These are phyloP conservation scores for Eupithecia dodoneata DNA, from an alignment of 2,888 invertebrate species.

Conservation along the genomic window DNA sequence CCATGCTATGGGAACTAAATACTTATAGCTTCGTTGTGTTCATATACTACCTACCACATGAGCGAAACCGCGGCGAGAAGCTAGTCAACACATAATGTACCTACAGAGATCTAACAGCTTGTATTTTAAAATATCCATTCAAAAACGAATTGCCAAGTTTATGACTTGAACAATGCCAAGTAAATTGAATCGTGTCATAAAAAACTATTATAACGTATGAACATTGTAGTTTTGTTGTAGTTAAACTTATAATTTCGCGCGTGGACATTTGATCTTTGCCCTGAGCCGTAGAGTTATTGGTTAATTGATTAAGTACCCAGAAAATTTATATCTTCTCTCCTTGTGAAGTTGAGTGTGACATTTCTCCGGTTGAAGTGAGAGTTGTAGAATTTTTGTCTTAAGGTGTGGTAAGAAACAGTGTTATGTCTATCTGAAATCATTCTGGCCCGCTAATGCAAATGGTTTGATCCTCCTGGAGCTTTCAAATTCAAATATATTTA, in stretches of 20 bases:
- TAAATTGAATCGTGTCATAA: neutral
- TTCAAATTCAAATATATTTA: no score
- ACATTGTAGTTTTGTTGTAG: neutral
- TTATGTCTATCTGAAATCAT: neutral
- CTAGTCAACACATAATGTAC: neutral
- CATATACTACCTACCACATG: neutral
- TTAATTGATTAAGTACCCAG: neutral
- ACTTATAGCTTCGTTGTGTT: neutral
- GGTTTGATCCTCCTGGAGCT: neutral
- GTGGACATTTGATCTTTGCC: neutral
- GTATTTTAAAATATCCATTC: conserved; percentile 1
- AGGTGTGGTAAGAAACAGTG: neutral
- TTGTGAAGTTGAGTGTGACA: neutral
- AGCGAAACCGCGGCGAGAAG: neutral
- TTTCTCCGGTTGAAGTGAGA: neutral
- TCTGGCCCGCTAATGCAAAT: neutral
- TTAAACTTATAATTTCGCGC: neutral
- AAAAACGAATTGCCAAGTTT: conserved; percentile 1
- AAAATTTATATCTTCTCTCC: neutral
- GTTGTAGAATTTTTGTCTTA: neutral
- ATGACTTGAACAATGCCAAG: conserved; percentile 1
- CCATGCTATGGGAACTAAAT: no score
- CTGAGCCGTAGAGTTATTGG: neutral
- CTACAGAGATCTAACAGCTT: neutral
- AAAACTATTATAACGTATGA: neutral